These are phyloP conservation scores for Ianthella basta DNA, from an alignment of 37 sponge, comb jelly and placozoan genomes.

Conservation along the genomic window DNA sequence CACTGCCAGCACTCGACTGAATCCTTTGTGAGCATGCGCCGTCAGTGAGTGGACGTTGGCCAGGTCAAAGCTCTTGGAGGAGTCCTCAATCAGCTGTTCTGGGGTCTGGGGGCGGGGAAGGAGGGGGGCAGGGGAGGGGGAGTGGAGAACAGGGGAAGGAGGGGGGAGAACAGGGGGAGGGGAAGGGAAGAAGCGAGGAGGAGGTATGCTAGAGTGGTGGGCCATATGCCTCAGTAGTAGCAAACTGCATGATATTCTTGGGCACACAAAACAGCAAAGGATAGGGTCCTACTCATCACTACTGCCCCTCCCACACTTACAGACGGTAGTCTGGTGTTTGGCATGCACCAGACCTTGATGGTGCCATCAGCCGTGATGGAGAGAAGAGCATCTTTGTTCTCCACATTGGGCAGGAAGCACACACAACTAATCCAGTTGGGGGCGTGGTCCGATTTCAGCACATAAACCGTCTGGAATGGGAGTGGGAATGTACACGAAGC, in stretches of 20 bases:
- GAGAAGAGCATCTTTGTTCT: slow-evolving; percentile 71
- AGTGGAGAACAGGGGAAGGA: background rate
- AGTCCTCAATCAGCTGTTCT: slow-evolving; percentile 27
- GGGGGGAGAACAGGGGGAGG: background rate
- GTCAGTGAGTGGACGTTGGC: slow-evolving; percentile 8
- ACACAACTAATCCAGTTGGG: slow-evolving; percentile 76
- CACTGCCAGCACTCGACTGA: slow-evolving; percentile 18
- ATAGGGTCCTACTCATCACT: background rate
- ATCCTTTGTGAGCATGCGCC: background rate
- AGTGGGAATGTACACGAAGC: too few species aligned
- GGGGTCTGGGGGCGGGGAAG: background rate
- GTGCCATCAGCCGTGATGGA: slow-evolving; percentile 68
- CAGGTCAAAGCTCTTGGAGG: slow-evolving; percentile 25
- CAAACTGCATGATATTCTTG: too few species aligned
- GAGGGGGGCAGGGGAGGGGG: background rate
- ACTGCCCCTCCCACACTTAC: background rate
- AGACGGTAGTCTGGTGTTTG: background rate
- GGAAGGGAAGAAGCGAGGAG: background rate
- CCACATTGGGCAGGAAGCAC: slow-evolving; percentile 56
- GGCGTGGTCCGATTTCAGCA: slow-evolving; percentile 46
- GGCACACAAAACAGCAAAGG: background rate
- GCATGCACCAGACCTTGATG: slow-evolving; percentile 70
- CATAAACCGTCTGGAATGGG: slow-evolving; percentile 29
- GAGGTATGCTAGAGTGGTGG: background rate
- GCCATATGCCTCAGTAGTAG: too few species aligned